A percentile compares a stretch with the other conserved stretches of the same genome.
These are phyloP conservation scores for Buceros bicornis DNA, from an alignment of 2,797 vertebrate species.

Conservation along the genomic window DNA sequence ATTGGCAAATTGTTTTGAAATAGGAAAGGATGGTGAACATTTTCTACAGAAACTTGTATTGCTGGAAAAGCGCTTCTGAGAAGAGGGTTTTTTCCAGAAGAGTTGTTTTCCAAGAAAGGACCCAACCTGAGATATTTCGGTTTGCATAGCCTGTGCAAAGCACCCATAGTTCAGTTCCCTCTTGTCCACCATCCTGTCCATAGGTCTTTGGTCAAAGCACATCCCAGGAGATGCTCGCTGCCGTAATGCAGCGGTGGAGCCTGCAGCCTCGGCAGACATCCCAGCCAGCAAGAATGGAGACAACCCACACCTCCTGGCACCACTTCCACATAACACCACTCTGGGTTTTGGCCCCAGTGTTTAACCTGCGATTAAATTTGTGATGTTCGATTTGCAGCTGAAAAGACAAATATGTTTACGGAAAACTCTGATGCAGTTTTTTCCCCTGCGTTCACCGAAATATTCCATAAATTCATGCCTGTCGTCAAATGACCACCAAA, in stretches of 20 bases:
- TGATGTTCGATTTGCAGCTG: conserved; percentile 22
- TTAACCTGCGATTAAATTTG: conserved; percentile 18
- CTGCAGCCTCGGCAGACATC: background rate
- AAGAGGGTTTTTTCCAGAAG: background rate
- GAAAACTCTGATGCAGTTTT: background rate
- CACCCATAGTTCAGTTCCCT: background rate
- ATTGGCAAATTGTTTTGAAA: background rate
- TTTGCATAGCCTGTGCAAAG: background rate
- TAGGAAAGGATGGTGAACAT: background rate
- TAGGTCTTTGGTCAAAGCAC: background rate
- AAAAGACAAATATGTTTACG: conserved; percentile 29
- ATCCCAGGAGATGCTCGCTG: background rate
- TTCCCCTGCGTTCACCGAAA: background rate
- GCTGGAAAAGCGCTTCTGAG: background rate
- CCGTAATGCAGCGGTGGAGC: accelerated
- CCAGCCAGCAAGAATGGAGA: background rate
- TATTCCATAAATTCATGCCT: background rate
- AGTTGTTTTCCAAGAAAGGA: background rate
- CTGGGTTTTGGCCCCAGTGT: background rate
- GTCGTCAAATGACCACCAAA: background rate
- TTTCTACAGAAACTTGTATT: background rate
- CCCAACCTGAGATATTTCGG: background rate
- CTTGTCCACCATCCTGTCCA: accelerated
- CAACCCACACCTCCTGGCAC: background rate
- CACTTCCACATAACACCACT: background rate